phyloP scores from a whole-genome alignment of 2,113 vertebrate species.

The Hippopotamus amphibius region DNA sequence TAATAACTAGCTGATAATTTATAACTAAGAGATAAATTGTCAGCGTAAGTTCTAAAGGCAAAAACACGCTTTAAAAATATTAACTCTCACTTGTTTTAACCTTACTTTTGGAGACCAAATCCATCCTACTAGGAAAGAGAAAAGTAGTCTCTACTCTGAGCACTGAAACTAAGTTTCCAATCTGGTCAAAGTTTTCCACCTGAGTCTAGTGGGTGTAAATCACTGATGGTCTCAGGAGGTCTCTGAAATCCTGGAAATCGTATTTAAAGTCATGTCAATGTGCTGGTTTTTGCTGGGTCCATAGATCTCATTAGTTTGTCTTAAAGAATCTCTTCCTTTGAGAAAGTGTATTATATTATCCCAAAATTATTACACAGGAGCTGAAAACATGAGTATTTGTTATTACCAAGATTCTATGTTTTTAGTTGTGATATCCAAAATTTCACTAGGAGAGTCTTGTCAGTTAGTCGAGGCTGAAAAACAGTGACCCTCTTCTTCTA shows the following conservation, averaged over 20 bases:
- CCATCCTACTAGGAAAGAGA: background rate
- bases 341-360: background rate
- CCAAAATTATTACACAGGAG: background rate
- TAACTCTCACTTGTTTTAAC: background rate
- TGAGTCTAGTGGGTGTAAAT: background rate
- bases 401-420: slow-evolving; percentile 22
- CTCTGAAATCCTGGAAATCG: background rate
- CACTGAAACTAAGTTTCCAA: background rate
- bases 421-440: background rate
- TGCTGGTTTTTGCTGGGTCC: background rate
- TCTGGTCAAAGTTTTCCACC: background rate
- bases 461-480: background rate
- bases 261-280: background rate
- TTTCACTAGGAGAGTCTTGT: background rate
- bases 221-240: background rate
- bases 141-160: background rate
- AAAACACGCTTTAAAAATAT: background rate
- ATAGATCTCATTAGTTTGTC: background rate
- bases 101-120: background rate
- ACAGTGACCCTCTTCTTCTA: background rate
- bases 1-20: background rate
- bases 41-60: background rate
- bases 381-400: background rate
- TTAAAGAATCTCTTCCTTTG: slow-evolving; percentile 15
- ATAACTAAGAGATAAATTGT: background rate